phyloP scores from a whole-genome alignment of 2,113 vertebrate species.

The Dissostichus mawsoni region DNA sequence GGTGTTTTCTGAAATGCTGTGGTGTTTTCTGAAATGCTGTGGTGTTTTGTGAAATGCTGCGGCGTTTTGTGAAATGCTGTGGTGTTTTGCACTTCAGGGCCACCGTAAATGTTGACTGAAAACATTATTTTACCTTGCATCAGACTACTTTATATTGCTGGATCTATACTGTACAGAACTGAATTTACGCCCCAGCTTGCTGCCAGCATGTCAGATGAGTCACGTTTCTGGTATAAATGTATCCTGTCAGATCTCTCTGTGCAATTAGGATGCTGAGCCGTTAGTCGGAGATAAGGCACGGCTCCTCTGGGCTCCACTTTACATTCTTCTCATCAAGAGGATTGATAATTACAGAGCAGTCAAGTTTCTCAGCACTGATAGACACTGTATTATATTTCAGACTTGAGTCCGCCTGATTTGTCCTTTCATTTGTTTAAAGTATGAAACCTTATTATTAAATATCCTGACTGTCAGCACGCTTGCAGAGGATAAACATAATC shows the following conservation, averaged over 20 bases:
- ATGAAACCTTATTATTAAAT: conserved; percentile 35
- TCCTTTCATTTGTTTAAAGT: conserved; percentile 46
- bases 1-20: too few relatives aligned
- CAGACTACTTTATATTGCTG: conserved; percentile 13
- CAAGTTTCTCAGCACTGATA: conserved; percentile 49
- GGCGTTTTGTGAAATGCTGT: too few relatives aligned
- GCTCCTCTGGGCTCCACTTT: conserved; percentile 69
- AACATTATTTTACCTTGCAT: background rate
- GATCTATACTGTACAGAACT: conserved; percentile 15
- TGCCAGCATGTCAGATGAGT: conserved; percentile 55
- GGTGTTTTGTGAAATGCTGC: too few relatives aligned
- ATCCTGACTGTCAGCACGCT: conserved; percentile 18
- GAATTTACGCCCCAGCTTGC: conserved; percentile 21
- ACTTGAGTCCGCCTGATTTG: conserved; percentile 43
- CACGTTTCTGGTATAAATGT: conserved; percentile 67
- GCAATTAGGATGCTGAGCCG: conserved; percentile 78
- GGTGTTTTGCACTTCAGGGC: too few relatives aligned
- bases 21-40: too few relatives aligned
- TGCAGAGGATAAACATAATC: conserved; percentile 29
- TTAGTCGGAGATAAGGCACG: conserved; percentile 78
- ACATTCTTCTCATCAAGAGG: conserved; percentile 74
- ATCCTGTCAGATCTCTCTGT: conserved; percentile 75
- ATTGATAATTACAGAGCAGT: conserved; percentile 76
- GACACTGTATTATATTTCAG: conserved; percentile 33
- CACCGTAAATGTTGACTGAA: background rate